Conservation (phyloP, 2,113 vertebrate species). For the Callipepla squamata region DNA sequence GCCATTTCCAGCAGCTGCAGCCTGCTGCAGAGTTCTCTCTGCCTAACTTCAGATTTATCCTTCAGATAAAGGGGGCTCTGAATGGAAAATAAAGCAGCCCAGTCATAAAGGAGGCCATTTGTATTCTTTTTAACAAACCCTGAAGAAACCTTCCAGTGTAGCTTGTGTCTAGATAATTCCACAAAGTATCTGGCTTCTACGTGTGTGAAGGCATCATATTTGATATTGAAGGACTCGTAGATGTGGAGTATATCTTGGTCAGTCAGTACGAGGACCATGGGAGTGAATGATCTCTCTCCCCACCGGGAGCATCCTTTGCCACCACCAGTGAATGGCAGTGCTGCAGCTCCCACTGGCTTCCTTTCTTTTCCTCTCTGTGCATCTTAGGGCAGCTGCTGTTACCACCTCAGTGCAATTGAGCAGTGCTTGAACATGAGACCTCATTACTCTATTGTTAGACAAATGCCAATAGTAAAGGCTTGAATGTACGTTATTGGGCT, state of each 20-base stretch:
- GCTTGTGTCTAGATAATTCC: not conserved
- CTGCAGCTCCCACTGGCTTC: not conserved
- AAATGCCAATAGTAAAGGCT: not conserved
- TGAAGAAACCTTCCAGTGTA: accelerated
- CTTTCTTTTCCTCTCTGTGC: not conserved
- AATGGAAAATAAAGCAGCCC: not conserved
- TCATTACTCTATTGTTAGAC: not conserved
- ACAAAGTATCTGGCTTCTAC: not conserved
- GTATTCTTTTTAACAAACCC: not conserved
- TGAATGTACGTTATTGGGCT: not conserved
- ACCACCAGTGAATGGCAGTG: accelerated
- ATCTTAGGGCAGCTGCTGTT: not conserved
- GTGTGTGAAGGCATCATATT: accelerated
- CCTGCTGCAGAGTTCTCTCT: not conserved
- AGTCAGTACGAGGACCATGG: not conserved
- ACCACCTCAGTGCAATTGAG: not conserved
- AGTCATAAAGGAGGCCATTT: not conserved
- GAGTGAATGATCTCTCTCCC: not conserved
- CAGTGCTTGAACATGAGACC: not conserved
- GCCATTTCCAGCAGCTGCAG: not conserved
- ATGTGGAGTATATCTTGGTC: not conserved
- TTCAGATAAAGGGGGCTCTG: not conserved
- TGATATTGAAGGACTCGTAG: not conserved
- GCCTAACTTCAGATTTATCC: not conserved
- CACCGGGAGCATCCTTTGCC: not conserved